Evolutionary conservation across 2,797 vertebrate genomes (phyloP), one percentile per base, ranked within the genome.

Genomic region (Macroramphosus scolopax): DNA sequence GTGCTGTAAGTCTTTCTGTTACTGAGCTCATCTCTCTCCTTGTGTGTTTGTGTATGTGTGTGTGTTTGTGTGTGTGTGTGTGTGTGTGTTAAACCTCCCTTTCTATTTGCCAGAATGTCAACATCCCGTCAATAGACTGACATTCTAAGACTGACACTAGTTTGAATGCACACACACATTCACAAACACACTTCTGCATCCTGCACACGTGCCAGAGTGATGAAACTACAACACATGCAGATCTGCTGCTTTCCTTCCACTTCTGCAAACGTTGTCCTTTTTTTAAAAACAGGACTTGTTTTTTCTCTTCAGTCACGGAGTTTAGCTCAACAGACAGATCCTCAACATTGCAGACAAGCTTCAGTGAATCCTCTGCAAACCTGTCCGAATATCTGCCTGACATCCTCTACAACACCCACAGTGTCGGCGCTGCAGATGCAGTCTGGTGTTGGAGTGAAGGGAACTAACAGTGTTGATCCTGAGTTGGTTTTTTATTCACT

Each of bases 351-450:
- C 46, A 44, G 52, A 43, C 34, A 44, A 54, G 17, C 4, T 17
- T 41, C 8, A 53, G 20, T 17, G 17, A 45, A 48, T 45, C 35
- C 38, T 72, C 45, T 2, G 5, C 15, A 56, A 59, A 68, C 14
- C 60, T 56, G 58, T 56, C 63, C 46, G 20, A 12, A 26, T 48
- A 37, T 43, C 34, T 47, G 51, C 29, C 54, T 73, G 53, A 66
- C 40, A 12, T 43, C 25, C 25, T 53, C 17, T 31, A 3, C 17
- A 17, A 56, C 58, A 32, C 22, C 44, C 35, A 12, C 42, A 35
- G 35, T 60, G 47, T 50, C 44, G 49, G 18, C 6, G 41, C 34
- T 35, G 31, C 2, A 15, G 9, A 64, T 20, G 26, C 31, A n/a
- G 24, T 25, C 20, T 44, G 32, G 15, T 36, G 40, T 8, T 18